Conservation (phyloP, 1,140 invertebrate species). For the Diorhabda carinulata region DNA sequence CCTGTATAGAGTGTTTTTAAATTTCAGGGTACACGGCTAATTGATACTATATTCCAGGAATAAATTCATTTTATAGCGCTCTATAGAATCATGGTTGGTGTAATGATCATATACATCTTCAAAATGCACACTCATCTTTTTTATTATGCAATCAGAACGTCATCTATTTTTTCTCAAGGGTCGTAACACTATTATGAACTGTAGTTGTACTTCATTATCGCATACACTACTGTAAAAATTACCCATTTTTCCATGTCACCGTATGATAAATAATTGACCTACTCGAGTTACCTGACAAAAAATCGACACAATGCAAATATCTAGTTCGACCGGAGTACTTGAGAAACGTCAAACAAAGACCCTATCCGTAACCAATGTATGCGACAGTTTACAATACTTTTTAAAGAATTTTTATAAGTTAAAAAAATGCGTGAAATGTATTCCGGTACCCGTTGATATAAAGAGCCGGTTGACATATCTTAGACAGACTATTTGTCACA, state of each 20-base stretch:
- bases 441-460: slow-evolving; percentile 25
- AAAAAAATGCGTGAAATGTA: slow-evolving; percentile 33
- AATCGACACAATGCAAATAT: slow-evolving; percentile 27
- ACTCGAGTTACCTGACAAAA: slow-evolving; percentile 17
- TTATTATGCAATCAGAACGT: background rate
- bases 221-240: background rate
- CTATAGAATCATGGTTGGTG: too few species aligned
- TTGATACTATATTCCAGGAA: too few species aligned
- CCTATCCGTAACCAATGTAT: slow-evolving; percentile 25
- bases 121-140: background rate
- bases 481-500: slow-evolving; percentile 40
- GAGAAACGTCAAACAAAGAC: slow-evolving; percentile 27
- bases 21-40: too few species aligned
- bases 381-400: slow-evolving; percentile 35
- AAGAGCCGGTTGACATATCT: slow-evolving; percentile 38
- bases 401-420: slow-evolving; percentile 25
- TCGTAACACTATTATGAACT: background rate
- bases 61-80: too few species aligned
- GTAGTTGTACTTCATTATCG: background rate
- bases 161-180: slow-evolving; percentile 1
- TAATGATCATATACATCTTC: too few species aligned
- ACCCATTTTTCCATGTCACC: slow-evolving; percentile 14
- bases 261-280: slow-evolving; percentile 11
- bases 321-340: slow-evolving; percentile 25
- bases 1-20: too few species aligned